These are phyloP conservation scores for Mormyrops attenuatus DNA, from an alignment of 2,797 vertebrate species.

Conservation along the genomic window DNA sequence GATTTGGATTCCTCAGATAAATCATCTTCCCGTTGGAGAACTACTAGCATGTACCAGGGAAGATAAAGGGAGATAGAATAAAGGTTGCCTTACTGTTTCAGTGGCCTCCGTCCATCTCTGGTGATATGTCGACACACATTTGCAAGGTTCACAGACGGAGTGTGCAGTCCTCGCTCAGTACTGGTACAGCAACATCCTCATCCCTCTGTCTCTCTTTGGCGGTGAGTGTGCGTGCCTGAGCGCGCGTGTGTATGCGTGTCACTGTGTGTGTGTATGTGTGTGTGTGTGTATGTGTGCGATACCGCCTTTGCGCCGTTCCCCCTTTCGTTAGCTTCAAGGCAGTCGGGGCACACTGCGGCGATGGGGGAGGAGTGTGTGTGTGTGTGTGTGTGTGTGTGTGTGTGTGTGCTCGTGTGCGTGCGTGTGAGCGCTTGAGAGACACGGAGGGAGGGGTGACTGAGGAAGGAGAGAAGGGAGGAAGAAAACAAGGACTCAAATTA, in stretches of 20 bases:
- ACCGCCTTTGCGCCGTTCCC: slow-evolving; percentile 65
- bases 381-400: slow-evolving; percentile 60
- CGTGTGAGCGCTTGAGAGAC: slow-evolving; percentile 43
- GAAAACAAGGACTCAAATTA: slow-evolving; percentile 47
- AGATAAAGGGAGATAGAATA: not conserved
- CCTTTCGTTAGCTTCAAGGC: slow-evolving; percentile 69
- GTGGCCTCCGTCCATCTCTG: slow-evolving; percentile 14
- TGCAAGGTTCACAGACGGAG: not conserved
- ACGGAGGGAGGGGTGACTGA: slow-evolving; percentile 4
- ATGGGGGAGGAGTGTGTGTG: slow-evolving; percentile 67
- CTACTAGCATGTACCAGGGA: not conserved
- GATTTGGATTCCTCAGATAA: not conserved
- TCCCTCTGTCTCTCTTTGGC: slow-evolving; percentile 12
- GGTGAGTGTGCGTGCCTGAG: not conserved
- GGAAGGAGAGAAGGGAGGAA: slow-evolving; percentile 45
- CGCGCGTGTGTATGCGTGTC: not conserved
- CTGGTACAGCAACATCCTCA: slow-evolving; percentile 17
- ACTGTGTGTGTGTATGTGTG: not conserved
- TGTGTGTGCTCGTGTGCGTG: slow-evolving; percentile 50
- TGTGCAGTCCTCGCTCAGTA: slow-evolving; percentile 11
- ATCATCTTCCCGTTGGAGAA: slow-evolving; percentile 4
- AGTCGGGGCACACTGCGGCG: slow-evolving; percentile 74
- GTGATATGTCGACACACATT: slow-evolving; percentile 4
- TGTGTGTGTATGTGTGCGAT: not conserved
- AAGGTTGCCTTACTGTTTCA: slow-evolving; percentile 19